Evolutionary conservation across 2,797 vertebrate genomes (phyloP).

Genomic region (Harpagifer antarcticus): DNA sequence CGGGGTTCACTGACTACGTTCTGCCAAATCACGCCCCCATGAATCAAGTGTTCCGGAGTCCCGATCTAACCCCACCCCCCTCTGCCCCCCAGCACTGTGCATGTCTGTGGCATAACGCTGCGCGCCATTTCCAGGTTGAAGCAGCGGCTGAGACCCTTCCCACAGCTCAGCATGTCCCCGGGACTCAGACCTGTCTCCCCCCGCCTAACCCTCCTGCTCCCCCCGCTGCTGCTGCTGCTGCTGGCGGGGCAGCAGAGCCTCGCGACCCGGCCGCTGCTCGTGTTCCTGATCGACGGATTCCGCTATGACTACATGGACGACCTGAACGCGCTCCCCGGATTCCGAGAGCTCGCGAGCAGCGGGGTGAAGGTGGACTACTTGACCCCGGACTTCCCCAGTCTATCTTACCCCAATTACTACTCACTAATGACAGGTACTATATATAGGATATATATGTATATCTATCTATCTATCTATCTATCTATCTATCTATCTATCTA

Average conservation of each 20-base stretch:
- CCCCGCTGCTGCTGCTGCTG: not conserved
- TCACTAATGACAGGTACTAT: slow-evolving; percentile 20
- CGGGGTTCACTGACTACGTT: too few relatives aligned
- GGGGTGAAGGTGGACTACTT: slow-evolving; percentile 93
- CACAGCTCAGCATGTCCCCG: not conserved
- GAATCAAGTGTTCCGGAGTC: too few relatives aligned
- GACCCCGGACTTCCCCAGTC: slow-evolving; percentile 93
- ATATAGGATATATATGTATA: too few relatives aligned
- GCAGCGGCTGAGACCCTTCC: not conserved
- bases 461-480: too few relatives aligned
- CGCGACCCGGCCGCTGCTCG: not conserved
- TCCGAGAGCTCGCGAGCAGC: slow-evolving; percentile 84
- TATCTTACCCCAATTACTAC: slow-evolving; percentile 87
- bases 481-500: too few relatives aligned
- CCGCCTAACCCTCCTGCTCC: not conserved
- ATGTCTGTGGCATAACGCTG: not conserved
- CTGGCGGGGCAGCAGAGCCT: not conserved
- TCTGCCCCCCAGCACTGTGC: not conserved
- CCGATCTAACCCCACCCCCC: not conserved
- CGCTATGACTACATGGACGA: slow-evolving; percentile 91
- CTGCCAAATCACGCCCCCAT: too few relatives aligned
- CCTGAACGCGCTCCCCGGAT: slow-evolving; percentile 86
- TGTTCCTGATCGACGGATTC: slow-evolving; percentile 91
- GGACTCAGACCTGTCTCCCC: not conserved
- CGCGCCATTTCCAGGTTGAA: not conserved